Conservation (phyloP, 2,113 vertebrate genomes). For the Galeopterus variegatus region DNA sequence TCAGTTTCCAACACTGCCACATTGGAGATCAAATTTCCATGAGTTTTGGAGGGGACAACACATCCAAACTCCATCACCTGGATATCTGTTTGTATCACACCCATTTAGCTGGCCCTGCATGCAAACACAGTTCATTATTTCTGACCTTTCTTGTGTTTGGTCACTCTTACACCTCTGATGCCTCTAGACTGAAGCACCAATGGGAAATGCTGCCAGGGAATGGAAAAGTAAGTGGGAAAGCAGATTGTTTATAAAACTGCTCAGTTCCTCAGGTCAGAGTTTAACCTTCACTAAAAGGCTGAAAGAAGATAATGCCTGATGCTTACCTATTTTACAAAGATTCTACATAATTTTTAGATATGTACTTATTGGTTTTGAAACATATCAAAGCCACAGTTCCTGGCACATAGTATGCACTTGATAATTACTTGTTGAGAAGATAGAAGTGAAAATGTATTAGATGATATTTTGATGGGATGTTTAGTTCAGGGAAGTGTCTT, state of each 20-base stretch:
- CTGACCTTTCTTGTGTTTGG: neutral
- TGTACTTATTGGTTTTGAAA: neutral
- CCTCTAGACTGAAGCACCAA: neutral
- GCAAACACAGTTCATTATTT: neutral
- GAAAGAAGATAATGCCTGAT: neutral
- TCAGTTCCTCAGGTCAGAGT: neutral
- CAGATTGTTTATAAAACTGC: neutral
- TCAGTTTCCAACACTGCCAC: too few relatives aligned
- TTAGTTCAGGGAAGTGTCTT: accelerated
- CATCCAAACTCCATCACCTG: too few relatives aligned
- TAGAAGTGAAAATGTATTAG: neutral
- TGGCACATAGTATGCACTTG: neutral
- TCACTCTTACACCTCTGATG: neutral
- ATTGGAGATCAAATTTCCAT: too few relatives aligned
- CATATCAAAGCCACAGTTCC: neutral
- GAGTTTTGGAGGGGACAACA: too few relatives aligned
- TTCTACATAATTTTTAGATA: neutral
- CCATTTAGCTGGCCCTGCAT: neutral
- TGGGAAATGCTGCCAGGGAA: neutral
- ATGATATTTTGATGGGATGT: neutral
- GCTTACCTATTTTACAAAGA: neutral
- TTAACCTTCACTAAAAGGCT: neutral
- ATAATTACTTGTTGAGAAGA: neutral
- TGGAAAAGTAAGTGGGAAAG: neutral
- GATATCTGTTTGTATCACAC: neutral